Conservation (phyloP, 2,888 invertebrate species). For the Andrena trimmerana region DNA sequence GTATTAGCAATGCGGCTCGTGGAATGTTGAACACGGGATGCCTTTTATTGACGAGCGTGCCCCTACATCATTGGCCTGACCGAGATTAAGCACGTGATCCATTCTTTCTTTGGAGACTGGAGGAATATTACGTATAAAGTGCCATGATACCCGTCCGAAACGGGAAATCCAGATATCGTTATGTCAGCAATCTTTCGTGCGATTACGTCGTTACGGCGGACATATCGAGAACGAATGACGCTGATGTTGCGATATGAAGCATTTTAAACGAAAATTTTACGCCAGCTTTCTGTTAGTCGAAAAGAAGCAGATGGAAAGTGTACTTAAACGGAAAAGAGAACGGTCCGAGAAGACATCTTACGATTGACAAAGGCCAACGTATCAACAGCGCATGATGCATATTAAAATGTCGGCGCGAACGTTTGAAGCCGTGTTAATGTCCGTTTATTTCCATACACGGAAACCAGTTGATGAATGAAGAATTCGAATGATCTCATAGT, state of each 20-base stretch:
- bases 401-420: constrained; percentile 13
- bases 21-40: neutral
- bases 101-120: neutral
- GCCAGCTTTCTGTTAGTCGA: neutral
- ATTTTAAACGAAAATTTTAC: neutral
- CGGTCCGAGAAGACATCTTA: neutral
- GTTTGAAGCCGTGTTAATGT: constrained; percentile 21
- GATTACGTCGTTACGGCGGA: neutral
- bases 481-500: no score
- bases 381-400: constrained; percentile 19
- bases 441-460: no score
- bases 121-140: neutral
- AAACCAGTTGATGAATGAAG: no score
- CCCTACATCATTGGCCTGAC: neutral
- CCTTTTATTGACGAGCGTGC: neutral
- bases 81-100: neutral
- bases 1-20: neutral
- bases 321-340: constrained; percentile 5
- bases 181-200: neutral
- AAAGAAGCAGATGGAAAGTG: neutral
- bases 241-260: neutral
- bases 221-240: neutral
- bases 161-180: neutral
- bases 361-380: neutral
- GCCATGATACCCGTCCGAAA: neutral